Evolutionary conservation across 2,797 vertebrate genomes (phyloP).

Genomic region (Sarcophilus harrisii): DNA sequence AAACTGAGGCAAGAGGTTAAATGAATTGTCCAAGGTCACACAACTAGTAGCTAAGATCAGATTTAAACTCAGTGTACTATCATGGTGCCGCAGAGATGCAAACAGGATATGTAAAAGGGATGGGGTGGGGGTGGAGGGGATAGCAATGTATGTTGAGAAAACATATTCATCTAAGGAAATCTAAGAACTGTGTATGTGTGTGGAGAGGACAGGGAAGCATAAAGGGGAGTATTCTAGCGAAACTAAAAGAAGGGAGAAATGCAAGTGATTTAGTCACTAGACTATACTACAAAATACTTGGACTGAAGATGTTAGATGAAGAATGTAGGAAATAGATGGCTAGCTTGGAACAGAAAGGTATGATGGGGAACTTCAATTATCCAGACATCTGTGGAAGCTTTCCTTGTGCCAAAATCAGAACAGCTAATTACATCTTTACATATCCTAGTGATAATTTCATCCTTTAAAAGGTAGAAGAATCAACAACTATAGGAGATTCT

Average conservation of each 20-base stretch:
- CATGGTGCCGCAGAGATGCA: neutral
- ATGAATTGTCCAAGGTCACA: neutral
- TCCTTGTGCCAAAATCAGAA: neutral
- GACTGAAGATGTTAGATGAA: neutral
- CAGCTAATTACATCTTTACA: neutral
- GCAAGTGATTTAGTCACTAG: neutral
- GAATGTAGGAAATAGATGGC: neutral
- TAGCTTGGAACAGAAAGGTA: neutral
- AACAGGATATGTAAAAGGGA: neutral
- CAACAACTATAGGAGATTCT: neutral
- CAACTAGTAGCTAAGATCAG: neutral
- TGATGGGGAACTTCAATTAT: neutral
- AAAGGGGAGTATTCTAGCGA: neutral
- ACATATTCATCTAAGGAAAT: neutral
- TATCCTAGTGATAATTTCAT: neutral
- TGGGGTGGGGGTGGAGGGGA: too few species aligned
- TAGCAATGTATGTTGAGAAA: neutral
- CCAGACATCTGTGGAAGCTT: neutral
- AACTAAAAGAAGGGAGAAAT: neutral
- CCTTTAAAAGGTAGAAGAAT: neutral
- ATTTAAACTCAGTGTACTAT: neutral
- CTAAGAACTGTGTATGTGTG: neutral
- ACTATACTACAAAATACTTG: neutral
- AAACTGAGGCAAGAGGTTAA: neutral
- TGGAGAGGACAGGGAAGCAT: neutral